These are phyloP conservation scores for Kryphioiulus occultus DNA, from an alignment of 2,888 invertebrate species.

Conservation along the genomic window DNA sequence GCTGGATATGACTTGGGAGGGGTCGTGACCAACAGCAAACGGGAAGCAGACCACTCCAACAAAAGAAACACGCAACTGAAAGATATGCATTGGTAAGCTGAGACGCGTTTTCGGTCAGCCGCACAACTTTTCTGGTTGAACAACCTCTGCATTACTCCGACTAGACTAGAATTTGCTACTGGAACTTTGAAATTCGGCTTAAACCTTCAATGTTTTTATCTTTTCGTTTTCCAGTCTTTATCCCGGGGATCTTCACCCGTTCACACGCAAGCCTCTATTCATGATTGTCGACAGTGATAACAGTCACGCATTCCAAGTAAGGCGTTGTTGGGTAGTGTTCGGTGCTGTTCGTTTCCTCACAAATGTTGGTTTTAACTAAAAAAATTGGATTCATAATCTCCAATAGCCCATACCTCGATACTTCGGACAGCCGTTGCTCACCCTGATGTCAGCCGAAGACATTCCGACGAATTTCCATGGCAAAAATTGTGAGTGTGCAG, in stretches of 20 bases:
- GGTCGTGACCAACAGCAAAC: slow-evolving; percentile 84
- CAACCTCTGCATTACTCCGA: too few species aligned
- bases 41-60: slow-evolving; percentile 71
- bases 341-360: not conserved
- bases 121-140: too few species aligned
- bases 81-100: slow-evolving; percentile 66
- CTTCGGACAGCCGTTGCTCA: slow-evolving; percentile 92
- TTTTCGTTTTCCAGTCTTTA: slow-evolving; percentile 68
- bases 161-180: too few species aligned
- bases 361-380: not conserved
- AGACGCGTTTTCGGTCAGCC: too few species aligned
- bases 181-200: too few species aligned
- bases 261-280: slow-evolving; percentile 90
- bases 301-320: slow-evolving; percentile 79
- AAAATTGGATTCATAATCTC: too few species aligned
- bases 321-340: not conserved
- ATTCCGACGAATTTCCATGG: slow-evolving; percentile 84
- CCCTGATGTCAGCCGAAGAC: slow-evolving; percentile 93
- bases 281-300: slow-evolving; percentile 95
- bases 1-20: slow-evolving; percentile 90
- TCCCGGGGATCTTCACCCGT: slow-evolving; percentile 92
- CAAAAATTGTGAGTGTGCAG: slow-evolving; percentile 60
- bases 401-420: slow-evolving; percentile 81
- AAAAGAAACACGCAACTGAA: slow-evolving; percentile 63
- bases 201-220: not conserved